Conservation (phyloP, 2,113 vertebrate species). For the Sorex araneus region DNA sequence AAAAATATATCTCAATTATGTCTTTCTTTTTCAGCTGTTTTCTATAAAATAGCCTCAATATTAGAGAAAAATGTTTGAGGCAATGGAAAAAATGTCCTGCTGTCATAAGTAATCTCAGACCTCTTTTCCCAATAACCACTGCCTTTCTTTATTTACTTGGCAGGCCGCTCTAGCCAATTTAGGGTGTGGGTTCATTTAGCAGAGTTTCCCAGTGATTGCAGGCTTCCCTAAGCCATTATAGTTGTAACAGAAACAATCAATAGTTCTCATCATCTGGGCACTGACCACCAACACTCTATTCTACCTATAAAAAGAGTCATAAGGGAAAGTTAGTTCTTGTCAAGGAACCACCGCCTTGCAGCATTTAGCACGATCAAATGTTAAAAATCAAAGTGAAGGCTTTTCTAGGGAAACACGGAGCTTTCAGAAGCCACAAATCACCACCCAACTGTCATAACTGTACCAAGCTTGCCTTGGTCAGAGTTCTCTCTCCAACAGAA, state of each 20-base stretch:
- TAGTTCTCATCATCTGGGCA: not conserved
- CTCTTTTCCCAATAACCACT: not conserved
- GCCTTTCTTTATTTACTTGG: not conserved
- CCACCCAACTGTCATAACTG: conserved; percentile 15
- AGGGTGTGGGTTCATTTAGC: not conserved
- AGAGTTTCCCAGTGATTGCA: not conserved
- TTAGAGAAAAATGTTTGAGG: not conserved
- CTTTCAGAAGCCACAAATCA: conserved; percentile 51
- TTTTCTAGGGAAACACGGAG: not conserved
- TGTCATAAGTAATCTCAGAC: not conserved
- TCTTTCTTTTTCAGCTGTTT: not conserved
- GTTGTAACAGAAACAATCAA: conserved; percentile 12
- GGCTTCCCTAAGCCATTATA: not conserved
- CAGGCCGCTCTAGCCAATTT: not conserved
- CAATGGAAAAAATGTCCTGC: not conserved
- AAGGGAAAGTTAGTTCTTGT: conserved; percentile 30
- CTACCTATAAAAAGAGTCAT: not conserved
- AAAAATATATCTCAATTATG: not conserved
- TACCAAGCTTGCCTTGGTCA: conserved; percentile 10
- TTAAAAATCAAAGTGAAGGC: conserved; percentile 69
- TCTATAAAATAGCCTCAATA: not conserved
- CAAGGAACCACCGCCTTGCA: conserved; percentile 15
- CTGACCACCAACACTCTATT: not conserved
- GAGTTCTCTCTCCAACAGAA: conserved; percentile 6
- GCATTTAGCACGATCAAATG: conserved; percentile 8